phyloP scores from a whole-genome alignment of 2,797 vertebrate genomes.

The Crocodylus rhombifer region DNA sequence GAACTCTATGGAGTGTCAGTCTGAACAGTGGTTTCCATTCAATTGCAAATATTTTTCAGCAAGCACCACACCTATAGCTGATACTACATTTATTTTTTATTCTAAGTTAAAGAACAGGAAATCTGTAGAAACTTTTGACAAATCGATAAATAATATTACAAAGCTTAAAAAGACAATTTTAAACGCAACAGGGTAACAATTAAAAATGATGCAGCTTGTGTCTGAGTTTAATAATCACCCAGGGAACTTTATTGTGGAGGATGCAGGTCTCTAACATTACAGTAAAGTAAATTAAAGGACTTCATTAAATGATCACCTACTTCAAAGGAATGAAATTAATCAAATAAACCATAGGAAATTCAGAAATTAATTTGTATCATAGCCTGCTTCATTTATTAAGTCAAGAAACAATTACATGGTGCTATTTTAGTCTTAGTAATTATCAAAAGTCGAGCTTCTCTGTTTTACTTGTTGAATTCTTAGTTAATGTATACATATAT shows the following conservation, averaged over 20 bases:
- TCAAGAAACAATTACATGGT: neutral
- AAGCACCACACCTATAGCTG: neutral
- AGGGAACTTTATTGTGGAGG: neutral
- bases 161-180: neutral
- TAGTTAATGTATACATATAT: neutral
- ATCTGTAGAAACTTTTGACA: neutral
- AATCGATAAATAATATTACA: neutral
- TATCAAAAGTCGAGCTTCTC: neutral
- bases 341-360: neutral
- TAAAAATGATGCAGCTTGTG: neutral
- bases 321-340: constrained; percentile 12
- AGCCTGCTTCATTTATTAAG: neutral
- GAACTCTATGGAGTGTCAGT: constrained; percentile 20
- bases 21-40: constrained; percentile 2
- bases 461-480: neutral
- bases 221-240: neutral
- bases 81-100: neutral
- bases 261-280: neutral
- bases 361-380: neutral
- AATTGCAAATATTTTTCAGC: neutral
- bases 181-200: neutral
- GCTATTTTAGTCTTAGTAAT: neutral
- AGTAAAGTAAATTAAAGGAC: neutral
- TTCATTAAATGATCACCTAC: neutral
- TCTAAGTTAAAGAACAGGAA: neutral